A percentile compares a stretch with the other conserved stretches of the same genome.
phyloP scores from a whole-genome alignment of 1,140 invertebrate genomes.

The Meloidogyne chitwoodi region DNA sequence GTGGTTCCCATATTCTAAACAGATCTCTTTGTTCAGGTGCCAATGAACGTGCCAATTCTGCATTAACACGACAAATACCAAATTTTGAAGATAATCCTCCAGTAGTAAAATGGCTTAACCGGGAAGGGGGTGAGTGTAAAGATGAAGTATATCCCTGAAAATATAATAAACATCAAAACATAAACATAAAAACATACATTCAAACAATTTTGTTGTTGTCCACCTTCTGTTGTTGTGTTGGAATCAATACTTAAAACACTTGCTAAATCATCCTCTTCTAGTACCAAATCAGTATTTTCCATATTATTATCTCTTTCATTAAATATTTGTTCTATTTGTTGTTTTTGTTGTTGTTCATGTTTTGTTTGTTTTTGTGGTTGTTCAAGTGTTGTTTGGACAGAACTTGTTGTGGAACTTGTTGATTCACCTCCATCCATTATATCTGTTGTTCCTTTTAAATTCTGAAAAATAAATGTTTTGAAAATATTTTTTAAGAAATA shows the following conservation, averaged over 20 bases:
- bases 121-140: not conserved
- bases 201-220: not conserved
- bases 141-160: not conserved
- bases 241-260: conserved; percentile 34
- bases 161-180: not conserved
- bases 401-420: conserved; percentile 12
- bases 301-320: not conserved
- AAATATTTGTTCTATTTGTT: not conserved
- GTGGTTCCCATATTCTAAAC: conserved; percentile 26
- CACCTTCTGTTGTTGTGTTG: not conserved
- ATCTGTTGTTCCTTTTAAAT: not conserved
- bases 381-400: not conserved
- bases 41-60: conserved; percentile 17
- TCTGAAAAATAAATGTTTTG: not conserved
- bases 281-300: conserved; percentile 6
- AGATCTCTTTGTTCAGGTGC: conserved; percentile 31
- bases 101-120: not conserved
- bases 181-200: not conserved
- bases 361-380: not conserved
- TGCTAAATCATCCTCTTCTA: conserved; percentile 41
- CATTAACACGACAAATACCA: conserved; percentile 17
- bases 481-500: no score
- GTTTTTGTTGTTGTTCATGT: not conserved
- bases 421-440: conserved; percentile 18
- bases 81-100: not conserved